Percentiles rank a stretch among this genome's conserved stretches.
Evolutionary conservation across 2,888 invertebrate species (phyloP).

Genomic region (Axea sp.): DNA sequence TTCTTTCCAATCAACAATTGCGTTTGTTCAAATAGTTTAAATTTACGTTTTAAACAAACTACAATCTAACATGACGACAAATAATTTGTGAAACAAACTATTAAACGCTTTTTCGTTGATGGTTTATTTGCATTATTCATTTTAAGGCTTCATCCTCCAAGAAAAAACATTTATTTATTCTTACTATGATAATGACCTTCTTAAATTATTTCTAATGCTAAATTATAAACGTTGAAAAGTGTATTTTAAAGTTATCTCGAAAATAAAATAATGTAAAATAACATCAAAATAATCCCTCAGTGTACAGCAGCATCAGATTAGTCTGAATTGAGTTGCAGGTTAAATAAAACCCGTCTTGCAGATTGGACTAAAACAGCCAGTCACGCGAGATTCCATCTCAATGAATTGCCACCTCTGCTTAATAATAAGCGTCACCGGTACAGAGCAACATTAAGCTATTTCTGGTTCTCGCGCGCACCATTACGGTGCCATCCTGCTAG

Average conservation of each 20-base stretch:
- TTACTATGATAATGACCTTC: too few relatives aligned
- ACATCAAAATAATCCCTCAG: too few relatives aligned
- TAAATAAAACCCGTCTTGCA: slow-evolving; percentile 83
- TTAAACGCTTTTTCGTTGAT: slow-evolving; percentile 6
- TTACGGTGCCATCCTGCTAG: slow-evolving; percentile 86
- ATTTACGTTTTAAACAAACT: not conserved
- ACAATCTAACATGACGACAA: not conserved
- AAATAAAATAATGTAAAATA: too few relatives aligned
- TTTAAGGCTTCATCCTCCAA: too few relatives aligned
- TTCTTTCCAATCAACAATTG: slow-evolving; percentile 2
- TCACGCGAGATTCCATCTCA: slow-evolving; percentile 86
- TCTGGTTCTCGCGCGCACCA: slow-evolving; percentile 88
- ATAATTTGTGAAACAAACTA: slow-evolving; percentile 68
- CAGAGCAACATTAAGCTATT: slow-evolving; percentile 81
- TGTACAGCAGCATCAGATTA: slow-evolving; percentile 86
- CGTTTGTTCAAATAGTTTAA: not conserved
- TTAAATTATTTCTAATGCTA: too few relatives aligned
- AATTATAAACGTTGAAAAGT: too few relatives aligned
- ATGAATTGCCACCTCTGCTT: slow-evolving; percentile 80
- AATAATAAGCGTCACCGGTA: slow-evolving; percentile 81
- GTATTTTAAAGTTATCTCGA: too few relatives aligned
- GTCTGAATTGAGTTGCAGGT: slow-evolving; percentile 92
- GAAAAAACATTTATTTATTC: too few relatives aligned
- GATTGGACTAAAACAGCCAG: slow-evolving; percentile 88
- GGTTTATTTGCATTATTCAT: not conserved